A percentile compares a stretch with the other conserved stretches of the same genome.
These are phyloP conservation scores for Rhopilema esculentum DNA, from an alignment of 30 jellyfish, hydroid and myxozoan genomes.

Conservation along the genomic window DNA sequence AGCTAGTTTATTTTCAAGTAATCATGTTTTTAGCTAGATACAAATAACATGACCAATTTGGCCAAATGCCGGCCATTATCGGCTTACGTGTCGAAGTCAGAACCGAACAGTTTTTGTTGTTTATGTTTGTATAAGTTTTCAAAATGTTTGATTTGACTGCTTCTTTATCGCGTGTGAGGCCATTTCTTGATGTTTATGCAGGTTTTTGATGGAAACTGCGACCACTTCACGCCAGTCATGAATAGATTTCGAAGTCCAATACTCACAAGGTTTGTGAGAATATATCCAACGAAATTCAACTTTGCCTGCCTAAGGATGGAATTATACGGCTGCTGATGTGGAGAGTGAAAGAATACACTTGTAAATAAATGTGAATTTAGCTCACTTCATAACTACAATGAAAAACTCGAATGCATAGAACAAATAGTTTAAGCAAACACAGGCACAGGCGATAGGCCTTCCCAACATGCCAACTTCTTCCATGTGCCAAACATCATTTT, in stretches of 20 bases:
- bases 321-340: slow-evolving; percentile 56
- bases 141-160: background rate
- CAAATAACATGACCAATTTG: too few species aligned
- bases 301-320: slow-evolving; percentile 71
- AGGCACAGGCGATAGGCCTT: background rate
- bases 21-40: too few species aligned
- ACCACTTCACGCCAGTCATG: slow-evolving; percentile 71
- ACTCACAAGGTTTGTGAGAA: slow-evolving; percentile 35
- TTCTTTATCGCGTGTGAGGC: background rate
- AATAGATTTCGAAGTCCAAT: slow-evolving; percentile 30
- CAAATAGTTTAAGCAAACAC: background rate
- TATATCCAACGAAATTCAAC: slow-evolving; percentile 49
- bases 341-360: background rate
- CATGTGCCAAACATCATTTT: too few species aligned
- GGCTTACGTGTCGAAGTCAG: too few species aligned
- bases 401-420: background rate
- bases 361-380: background rate
- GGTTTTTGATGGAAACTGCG: slow-evolving; percentile 91
- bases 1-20: too few species aligned
- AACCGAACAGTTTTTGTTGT: too few species aligned
- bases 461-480: background rate
- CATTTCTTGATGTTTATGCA: slow-evolving; percentile 11
- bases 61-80: too few species aligned
- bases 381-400: background rate
- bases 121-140: too few species aligned